A percentile compares a stretch with the other conserved stretches of the same genome.
These are phyloP conservation scores for Vimba vimba DNA, from an alignment of 2,113 vertebrate genomes.

Conservation along the genomic window DNA sequence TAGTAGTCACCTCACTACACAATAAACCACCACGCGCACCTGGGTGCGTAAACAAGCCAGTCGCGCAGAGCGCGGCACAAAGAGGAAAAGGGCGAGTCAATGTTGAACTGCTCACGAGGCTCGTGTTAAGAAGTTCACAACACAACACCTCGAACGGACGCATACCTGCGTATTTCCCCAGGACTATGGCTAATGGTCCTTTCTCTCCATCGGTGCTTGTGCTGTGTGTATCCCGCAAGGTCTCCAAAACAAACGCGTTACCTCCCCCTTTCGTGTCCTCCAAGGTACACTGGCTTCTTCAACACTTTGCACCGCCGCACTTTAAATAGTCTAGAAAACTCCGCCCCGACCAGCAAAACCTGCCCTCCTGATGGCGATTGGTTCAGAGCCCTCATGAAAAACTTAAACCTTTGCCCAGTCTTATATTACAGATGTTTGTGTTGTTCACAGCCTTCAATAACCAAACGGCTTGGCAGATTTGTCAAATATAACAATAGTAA, in stretches of 20 bases:
- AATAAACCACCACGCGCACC: constrained; percentile 40
- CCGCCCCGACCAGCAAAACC: constrained; percentile 52
- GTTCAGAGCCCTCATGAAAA: constrained; percentile 48
- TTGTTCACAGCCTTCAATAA: constrained; percentile 1
- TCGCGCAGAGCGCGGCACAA: constrained; percentile 31
- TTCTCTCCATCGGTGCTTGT: constrained; percentile 55
- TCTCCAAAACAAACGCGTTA: constrained; percentile 43
- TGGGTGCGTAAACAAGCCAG: constrained; percentile 48
- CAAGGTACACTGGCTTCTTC: constrained; percentile 47
- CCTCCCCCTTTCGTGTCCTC: constrained; percentile 26
- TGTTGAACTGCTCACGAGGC: constrained; percentile 22
- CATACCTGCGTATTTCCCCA: constrained; percentile 63
- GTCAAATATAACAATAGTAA: background rate
- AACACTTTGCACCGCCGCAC: constrained; percentile 55
- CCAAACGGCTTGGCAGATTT: background rate
- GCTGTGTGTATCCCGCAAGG: constrained; percentile 14
- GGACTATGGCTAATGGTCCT: constrained; percentile 55
- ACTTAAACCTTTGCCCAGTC: constrained; percentile 38
- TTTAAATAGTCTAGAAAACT: constrained; percentile 61
- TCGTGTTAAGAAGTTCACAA: background rate
- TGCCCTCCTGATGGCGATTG: constrained; percentile 55
- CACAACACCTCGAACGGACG: background rate
- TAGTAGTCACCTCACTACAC: constrained; percentile 18
- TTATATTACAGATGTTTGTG: constrained; percentile 47
- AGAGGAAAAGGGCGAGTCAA: constrained; percentile 13